Evolutionary conservation across 2,797 vertebrate genomes (phyloP).

Genomic region (Jordanella pulchra): DNA sequence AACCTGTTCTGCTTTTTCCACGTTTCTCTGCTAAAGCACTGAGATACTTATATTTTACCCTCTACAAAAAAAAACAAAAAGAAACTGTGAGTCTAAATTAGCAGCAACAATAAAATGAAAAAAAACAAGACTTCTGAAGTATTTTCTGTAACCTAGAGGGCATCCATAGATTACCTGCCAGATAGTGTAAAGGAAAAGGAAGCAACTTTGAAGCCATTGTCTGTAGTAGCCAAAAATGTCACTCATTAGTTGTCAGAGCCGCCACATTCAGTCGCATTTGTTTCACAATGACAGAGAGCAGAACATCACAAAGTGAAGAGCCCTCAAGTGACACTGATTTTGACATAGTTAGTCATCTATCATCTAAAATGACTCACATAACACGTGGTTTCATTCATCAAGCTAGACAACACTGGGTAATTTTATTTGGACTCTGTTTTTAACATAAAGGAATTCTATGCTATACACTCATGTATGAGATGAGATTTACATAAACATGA

Average conservation of each 20-base stretch:
- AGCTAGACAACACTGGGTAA: neutral
- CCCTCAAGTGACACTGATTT: neutral
- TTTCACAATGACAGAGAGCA: conserved; percentile 33
- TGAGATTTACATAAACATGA: neutral
- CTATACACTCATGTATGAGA: neutral
- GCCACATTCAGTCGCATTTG: conserved; percentile 11
- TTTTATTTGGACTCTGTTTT: neutral
- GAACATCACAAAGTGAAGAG: conserved; percentile 15
- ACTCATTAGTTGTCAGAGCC: neutral
- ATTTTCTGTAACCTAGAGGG: conserved; percentile 3
- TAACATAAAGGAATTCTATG: neutral
- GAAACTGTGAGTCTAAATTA: neutral
- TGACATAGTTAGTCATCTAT: conserved; percentile 8
- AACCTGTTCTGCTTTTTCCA: conserved; percentile 45
- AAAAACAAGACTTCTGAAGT: neutral
- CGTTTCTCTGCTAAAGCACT: conserved; percentile 24
- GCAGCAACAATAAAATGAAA: neutral
- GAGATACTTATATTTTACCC: conserved; percentile 22
- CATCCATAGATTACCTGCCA: no score
- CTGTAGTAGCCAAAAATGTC: conserved; percentile 11
- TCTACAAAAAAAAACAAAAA: neutral
- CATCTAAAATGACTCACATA: conserved; percentile 10
- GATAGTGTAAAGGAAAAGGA: conserved; percentile 15
- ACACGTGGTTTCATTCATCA: conserved; percentile 8
- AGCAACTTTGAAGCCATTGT: conserved; percentile 9